Evolutionary conservation across 2,797 vertebrate species (phyloP).

Genomic region (Ptychobarbus kaznakovi): DNA sequence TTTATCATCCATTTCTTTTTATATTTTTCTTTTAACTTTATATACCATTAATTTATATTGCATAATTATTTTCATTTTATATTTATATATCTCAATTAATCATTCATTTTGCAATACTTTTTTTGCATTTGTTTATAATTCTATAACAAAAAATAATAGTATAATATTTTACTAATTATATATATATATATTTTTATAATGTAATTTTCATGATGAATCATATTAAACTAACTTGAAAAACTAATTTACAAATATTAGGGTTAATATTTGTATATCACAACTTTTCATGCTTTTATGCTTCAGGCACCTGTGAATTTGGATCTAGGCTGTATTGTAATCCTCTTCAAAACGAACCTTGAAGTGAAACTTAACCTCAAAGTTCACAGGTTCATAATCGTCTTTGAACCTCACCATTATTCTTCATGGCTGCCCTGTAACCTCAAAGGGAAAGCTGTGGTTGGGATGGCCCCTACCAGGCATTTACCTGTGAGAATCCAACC

Average conservation of each 20-base stretch:
- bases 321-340: not conserved
- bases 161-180: no score
- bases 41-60: no score
- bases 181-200: no score
- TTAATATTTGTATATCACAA: not conserved
- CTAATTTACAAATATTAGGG: no score
- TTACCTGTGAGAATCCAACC: slow-evolving; percentile 32
- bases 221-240: not conserved
- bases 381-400: slow-evolving; percentile 72
- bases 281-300: not conserved
- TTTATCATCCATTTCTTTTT: no score
- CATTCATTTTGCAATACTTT: no score
- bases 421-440: not conserved
- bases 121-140: no score
- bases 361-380: not conserved
- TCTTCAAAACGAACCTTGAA: not conserved
- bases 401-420: slow-evolving; percentile 68
- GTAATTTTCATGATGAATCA: no score
- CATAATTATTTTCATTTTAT: no score
- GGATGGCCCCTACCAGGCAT: slow-evolving; percentile 38
- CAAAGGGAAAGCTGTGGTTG: slow-evolving; percentile 48
- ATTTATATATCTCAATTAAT: no score
- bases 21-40: no score
- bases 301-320: not conserved
- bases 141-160: no score